These are phyloP conservation scores for Muricea muricata DNA, from an alignment of 92 coral and sea anemone species.

Conservation along the genomic window DNA sequence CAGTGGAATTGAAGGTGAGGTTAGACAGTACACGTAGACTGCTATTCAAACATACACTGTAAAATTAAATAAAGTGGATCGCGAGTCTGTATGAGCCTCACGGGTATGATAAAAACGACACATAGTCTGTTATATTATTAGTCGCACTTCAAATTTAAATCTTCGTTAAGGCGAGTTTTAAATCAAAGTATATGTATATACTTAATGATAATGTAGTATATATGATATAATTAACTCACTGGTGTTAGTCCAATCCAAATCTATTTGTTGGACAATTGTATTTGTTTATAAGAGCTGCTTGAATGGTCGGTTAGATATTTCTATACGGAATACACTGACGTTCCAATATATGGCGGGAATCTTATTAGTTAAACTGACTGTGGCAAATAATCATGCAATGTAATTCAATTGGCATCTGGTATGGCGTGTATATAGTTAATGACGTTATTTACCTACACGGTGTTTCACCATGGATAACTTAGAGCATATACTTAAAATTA, in stretches of 20 bases:
- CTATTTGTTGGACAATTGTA: slow-evolving; percentile 29
- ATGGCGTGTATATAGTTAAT: too few species aligned
- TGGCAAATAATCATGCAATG: not conserved
- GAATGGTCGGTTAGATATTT: too few species aligned
- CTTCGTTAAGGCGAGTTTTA: not conserved
- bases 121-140: too few species aligned
- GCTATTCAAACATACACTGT: not conserved
- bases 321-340: too few species aligned
- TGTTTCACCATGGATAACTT: not conserved
- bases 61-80: too few species aligned
- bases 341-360: too few species aligned
- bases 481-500: too few species aligned
- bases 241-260: slow-evolving; percentile 29
- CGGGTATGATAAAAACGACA: not conserved
- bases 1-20: slow-evolving; percentile 1
- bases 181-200: too few species aligned
- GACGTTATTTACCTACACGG: too few species aligned
- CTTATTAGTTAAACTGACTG: not conserved
- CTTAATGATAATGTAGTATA: not conserved
- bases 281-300: too few species aligned
- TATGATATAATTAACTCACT: too few species aligned
- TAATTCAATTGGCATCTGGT: too few species aligned
- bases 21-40: not conserved
- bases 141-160: not conserved
- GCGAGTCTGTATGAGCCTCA: not conserved